Percentiles rank a stretch among this genome's conserved stretches.
These are phyloP conservation scores for Crematogaster levior DNA, from an alignment of 2,888 invertebrate genomes.

Conservation along the genomic window DNA sequence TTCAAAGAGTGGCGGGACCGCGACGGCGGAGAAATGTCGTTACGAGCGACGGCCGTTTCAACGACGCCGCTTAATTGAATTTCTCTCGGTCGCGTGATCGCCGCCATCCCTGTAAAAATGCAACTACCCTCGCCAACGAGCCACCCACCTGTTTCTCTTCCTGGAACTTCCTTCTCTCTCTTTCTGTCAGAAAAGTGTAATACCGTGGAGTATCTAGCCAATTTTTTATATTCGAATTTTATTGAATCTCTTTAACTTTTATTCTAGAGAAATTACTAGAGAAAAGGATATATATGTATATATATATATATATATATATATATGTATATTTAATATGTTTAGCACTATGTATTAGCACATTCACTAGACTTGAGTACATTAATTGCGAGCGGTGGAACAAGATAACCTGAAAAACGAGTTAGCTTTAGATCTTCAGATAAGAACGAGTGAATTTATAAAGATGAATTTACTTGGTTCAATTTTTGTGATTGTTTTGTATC, in stretches of 20 bases:
- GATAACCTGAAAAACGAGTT: slow-evolving; percentile 59
- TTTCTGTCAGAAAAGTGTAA: slow-evolving; percentile 1
- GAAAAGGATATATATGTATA: too few relatives aligned
- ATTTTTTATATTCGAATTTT: slow-evolving; percentile 16
- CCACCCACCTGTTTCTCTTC: slow-evolving; percentile 50
- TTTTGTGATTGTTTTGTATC: neutral
- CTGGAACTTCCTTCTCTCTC: slow-evolving; percentile 6
- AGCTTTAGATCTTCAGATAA: slow-evolving; percentile 48
- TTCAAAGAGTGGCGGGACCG: slow-evolving; percentile 62
- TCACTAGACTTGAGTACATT: slow-evolving; percentile 51
- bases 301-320: too few relatives aligned
- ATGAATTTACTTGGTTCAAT: slow-evolving; percentile 25
- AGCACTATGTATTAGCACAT: too few relatives aligned
- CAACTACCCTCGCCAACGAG: slow-evolving; percentile 40
- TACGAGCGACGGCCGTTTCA: slow-evolving; percentile 48
- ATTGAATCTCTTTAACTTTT: slow-evolving; percentile 28
- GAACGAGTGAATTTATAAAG: slow-evolving; percentile 6
- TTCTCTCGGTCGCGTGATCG: slow-evolving; percentile 54
- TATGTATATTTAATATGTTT: too few relatives aligned
- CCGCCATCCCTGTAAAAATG: slow-evolving; percentile 53
- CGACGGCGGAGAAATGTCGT: slow-evolving; percentile 53
- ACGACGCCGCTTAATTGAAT: slow-evolving; percentile 56
- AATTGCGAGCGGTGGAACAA: slow-evolving; percentile 61
- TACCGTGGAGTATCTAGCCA: neutral
- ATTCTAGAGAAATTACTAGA: neutral